phyloP scores from a whole-genome alignment of 2,113 vertebrate species.

The Okapia johnstoni region DNA sequence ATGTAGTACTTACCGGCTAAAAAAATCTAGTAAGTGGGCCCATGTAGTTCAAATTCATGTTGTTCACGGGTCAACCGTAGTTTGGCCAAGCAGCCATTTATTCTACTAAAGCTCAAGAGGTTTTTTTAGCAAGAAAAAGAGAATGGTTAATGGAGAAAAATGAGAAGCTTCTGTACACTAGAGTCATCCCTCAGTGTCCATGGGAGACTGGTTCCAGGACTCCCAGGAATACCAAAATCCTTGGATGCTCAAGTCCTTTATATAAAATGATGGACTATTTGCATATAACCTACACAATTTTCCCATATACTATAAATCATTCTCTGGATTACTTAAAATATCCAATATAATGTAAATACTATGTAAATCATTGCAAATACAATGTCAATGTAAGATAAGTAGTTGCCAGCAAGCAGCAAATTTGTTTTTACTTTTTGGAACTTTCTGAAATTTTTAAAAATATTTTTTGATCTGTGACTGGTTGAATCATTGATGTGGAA shows the following conservation, averaged over 20 bases:
- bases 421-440: neutral
- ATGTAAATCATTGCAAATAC: neutral
- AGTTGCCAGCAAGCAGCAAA: neutral
- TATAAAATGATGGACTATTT: neutral
- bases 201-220: neutral
- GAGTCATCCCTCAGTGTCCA: neutral
- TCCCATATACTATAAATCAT: neutral
- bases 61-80: neutral
- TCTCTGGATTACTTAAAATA: neutral
- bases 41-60: neutral
- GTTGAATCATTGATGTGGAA: neutral
- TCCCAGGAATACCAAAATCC: neutral
- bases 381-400: neutral
- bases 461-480: neutral
- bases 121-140: neutral
- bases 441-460: neutral
- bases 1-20: neutral
- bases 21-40: neutral
- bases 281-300: neutral
- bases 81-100: neutral
- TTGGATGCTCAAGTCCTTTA: neutral
- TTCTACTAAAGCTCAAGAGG: neutral
- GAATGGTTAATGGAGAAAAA: neutral
- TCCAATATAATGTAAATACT: neutral
- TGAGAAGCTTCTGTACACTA: neutral